Evolutionary conservation across 2,113 vertebrate species (phyloP), one percentile per base, ranked within the genome.

Genomic region (Melanocharis versteri): DNA sequence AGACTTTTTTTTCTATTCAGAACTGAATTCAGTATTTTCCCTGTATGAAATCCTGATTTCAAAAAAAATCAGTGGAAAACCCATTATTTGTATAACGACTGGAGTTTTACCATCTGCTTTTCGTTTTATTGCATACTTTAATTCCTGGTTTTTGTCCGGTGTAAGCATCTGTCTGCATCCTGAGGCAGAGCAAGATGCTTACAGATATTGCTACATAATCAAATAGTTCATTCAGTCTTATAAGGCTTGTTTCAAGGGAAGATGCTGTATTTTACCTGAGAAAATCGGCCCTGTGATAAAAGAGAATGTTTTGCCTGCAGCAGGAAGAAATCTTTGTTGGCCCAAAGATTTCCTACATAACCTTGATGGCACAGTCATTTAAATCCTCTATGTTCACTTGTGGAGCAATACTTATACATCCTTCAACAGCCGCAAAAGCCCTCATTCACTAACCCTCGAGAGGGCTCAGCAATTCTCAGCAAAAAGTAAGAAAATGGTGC

Each of bases 21-120:
- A 81, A 83, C 1, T 64, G 7, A 77, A 51, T 53, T 58, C 48
- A 37, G 11, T 33, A 24, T 90, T 94, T 87, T 64, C n/a, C 19
- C 31, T 53, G 13, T 17, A 42, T 53, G 28, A 89, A 93, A 86
- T 75, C 8, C 24, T 23, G 7, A 14, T 57, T n/a, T 76, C 3
- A 5, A 35, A 73, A 87, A 81, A 73, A 47, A 82, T 22, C 35
- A 37, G 31, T 64, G 57, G 20, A 81, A 96, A 92, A 12, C 2
- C 2, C 7, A 6, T 42, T 71, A 28, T 51, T 69, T 80, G 15
- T 61, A 42, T 27, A 22, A 37, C 0, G 0, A 58, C 31, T 24
- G 45, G 30, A 57, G n/a, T 85, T 95, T 56, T 87, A 15, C 11
- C 7, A 17, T 42, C 17, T 56, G 19, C 3, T 82, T 68, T 76